A percentile compares a stretch with the other conserved stretches of the same genome.
Conservation (phyloP, 2,113 vertebrate genomes). For the Anser brachyrhynchus region DNA sequence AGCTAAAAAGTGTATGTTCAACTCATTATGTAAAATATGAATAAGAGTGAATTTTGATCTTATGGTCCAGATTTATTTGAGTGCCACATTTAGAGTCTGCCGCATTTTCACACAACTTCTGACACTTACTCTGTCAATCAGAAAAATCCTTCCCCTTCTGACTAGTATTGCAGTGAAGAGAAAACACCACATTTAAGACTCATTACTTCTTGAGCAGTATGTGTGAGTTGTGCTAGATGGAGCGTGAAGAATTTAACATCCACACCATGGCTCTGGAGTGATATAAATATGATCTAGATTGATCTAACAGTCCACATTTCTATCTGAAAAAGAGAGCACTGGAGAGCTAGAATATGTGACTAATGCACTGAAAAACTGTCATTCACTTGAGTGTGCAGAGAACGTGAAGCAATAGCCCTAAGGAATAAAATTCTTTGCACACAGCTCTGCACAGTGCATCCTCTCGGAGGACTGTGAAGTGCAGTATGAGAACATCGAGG, state of each 20-base stretch:
- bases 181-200: neutral
- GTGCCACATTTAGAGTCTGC: neutral
- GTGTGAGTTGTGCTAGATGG: neutral
- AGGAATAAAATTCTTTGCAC: neutral
- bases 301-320: neutral
- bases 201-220: neutral
- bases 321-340: neutral
- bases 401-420: neutral
- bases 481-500: neutral
- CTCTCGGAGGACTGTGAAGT: neutral
- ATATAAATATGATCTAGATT: neutral
- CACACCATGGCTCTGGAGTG: neutral
- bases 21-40: neutral
- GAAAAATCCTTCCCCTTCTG: neutral
- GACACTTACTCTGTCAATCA: constrained; percentile 1
- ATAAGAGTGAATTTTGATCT: neutral
- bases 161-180: neutral
- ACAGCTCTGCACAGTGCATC: neutral
- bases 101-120: constrained; percentile 7
- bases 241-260: neutral
- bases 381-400: neutral
- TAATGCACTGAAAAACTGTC: neutral
- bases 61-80: neutral
- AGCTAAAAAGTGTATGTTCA: neutral
- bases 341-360: neutral